phyloP scores from a whole-genome alignment of 1,140 invertebrate species.

The Dinoponera quadriceps region DNA sequence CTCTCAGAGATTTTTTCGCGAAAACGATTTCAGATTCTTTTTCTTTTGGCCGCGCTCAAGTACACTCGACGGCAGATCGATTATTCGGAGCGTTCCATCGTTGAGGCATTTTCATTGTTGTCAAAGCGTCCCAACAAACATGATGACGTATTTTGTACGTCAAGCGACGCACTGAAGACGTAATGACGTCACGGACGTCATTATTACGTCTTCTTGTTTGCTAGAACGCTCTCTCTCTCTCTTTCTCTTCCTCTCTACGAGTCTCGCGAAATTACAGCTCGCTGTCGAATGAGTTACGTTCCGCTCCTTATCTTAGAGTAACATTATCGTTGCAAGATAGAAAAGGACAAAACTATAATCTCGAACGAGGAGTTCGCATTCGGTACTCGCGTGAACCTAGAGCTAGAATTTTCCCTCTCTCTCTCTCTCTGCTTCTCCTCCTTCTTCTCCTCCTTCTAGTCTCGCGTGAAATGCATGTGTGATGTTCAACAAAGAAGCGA shows the following conservation, averaged over 20 bases:
- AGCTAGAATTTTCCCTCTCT: not conserved
- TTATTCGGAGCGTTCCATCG: not conserved
- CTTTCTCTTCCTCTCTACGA: too few species aligned
- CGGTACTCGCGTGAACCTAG: not conserved
- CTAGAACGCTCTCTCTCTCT: too few species aligned
- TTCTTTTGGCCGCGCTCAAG: not conserved
- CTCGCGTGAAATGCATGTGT: too few species aligned
- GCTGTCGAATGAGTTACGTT: not conserved
- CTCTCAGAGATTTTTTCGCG: not conserved
- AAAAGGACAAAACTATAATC: not conserved
- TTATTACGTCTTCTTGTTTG: too few species aligned
- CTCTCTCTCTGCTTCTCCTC: too few species aligned
- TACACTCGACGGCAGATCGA: not conserved
- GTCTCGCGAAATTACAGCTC: not conserved
- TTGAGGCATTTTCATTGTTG: not conserved
- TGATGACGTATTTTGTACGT: too few species aligned
- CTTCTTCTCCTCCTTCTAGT: too few species aligned
- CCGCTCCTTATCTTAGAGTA: not conserved
- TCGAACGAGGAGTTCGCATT: constrained; percentile 21
- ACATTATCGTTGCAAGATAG: too few species aligned
- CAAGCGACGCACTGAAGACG: too few species aligned
- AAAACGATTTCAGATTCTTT: not conserved
- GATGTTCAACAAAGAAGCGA: not conserved
- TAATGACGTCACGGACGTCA: too few species aligned
- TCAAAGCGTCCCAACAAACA: too few species aligned